These are phyloP conservation scores for Noctilio leporinus DNA, from an alignment of 2,113 vertebrate genomes.

Conservation along the genomic window DNA sequence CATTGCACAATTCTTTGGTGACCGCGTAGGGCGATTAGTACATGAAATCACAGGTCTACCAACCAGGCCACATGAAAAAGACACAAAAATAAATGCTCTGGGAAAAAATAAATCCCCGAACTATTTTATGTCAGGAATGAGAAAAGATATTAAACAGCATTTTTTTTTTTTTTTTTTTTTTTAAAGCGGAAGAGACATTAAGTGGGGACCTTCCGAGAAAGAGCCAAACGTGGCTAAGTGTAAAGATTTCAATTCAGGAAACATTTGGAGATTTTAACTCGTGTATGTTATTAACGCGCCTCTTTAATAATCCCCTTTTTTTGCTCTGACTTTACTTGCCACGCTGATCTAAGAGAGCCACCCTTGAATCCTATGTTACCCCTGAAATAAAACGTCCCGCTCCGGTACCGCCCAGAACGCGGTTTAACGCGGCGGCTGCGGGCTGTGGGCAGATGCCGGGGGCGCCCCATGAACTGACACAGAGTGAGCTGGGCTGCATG, in stretches of 20 bases:
- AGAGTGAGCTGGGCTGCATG: not conserved
- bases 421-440: not conserved
- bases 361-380: not conserved
- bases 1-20: not conserved
- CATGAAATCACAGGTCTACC: not conserved
- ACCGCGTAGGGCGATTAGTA: conserved; percentile 7
- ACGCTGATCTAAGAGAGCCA: not conserved
- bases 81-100: not conserved
- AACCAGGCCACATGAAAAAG: not conserved
- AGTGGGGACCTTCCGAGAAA: not conserved
- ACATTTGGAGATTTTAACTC: not conserved
- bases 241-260: not conserved
- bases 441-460: too few relatives aligned
- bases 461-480: not conserved
- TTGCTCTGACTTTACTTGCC: not conserved
- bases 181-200: not conserved
- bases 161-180: not conserved
- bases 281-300: not conserved
- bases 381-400: not conserved
- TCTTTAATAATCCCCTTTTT: not conserved
- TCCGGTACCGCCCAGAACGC: not conserved
- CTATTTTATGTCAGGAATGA: not conserved
- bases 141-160: not conserved
- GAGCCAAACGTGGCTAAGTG: not conserved
- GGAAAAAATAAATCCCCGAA: not conserved